Evolutionary conservation across 2,113 vertebrate species (phyloP).

Genomic region (Mastomys natalensis): DNA sequence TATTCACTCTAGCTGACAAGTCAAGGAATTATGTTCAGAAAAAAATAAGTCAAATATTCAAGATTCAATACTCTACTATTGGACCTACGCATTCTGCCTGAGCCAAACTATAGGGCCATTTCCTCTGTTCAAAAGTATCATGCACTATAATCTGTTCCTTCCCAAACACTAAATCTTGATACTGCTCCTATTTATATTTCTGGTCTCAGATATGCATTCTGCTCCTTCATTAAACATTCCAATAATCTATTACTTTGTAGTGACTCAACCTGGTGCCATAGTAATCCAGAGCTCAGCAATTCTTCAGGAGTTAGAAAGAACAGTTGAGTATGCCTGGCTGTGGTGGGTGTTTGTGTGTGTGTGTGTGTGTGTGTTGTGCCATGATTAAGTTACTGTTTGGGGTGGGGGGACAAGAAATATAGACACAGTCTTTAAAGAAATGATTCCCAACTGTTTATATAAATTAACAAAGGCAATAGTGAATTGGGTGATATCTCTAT

Average conservation of each 20-base stretch:
- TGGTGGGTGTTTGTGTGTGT: too few relatives aligned
- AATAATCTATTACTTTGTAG: constrained; percentile 19
- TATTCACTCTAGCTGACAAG: not conserved
- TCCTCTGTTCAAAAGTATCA: not conserved
- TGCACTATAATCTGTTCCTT: not conserved
- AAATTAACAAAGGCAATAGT: not conserved
- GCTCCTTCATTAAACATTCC: not conserved
- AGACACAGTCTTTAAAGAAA: not conserved
- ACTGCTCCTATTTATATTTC: not conserved
- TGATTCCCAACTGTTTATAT: not conserved
- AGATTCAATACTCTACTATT: not conserved
- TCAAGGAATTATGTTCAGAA: not conserved
- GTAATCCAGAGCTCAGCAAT: not conserved
- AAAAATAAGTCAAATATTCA: not conserved
- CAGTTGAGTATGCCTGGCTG: not conserved
- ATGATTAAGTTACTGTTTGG: not conserved
- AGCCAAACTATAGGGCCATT: not conserved
- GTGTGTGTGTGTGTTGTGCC: too few relatives aligned
- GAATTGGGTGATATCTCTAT: not conserved
- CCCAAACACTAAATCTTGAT: not conserved
- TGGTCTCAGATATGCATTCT: not conserved
- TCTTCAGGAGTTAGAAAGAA: not conserved
- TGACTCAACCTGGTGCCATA: not conserved
- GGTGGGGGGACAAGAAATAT: not conserved
- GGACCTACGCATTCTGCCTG: not conserved